Conservation (phyloP, 1,140 invertebrate genomes). For the Babylonia areolata region DNA sequence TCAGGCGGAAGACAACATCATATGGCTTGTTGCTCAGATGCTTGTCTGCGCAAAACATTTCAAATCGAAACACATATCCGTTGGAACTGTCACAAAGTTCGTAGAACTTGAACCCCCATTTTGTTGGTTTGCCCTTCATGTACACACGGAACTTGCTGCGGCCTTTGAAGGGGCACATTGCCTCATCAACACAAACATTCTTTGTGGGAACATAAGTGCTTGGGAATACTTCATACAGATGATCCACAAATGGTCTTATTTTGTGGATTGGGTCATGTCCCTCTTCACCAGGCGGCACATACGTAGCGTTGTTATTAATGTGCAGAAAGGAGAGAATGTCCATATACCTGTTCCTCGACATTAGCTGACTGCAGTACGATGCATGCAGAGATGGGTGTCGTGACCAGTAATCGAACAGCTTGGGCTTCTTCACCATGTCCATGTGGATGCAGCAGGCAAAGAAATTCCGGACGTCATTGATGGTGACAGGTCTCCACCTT, state of each 20-base stretch:
- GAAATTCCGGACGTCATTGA: conserved; percentile 24
- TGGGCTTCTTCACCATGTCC: conserved; percentile 15
- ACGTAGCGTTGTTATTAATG: conserved; percentile 13
- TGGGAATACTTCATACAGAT: conserved; percentile 25
- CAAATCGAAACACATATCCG: conserved; percentile 26
- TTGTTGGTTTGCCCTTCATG: conserved; percentile 48
- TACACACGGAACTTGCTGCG: conserved; percentile 43
- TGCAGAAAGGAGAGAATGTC: conserved; percentile 24
- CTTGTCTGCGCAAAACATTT: conserved; percentile 28
- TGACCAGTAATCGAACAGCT: conserved; percentile 15
- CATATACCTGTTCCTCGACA: not conserved
- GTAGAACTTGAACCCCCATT: conserved; percentile 51
- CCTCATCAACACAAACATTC: conserved; percentile 48
- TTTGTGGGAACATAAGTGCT: conserved; percentile 18
- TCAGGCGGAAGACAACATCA: conserved; percentile 33
- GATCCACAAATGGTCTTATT: conserved; percentile 15
- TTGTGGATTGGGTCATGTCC: conserved; percentile 27
- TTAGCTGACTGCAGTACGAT: not conserved
- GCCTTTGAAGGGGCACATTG: conserved; percentile 45
- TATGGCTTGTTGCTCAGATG: conserved; percentile 24
- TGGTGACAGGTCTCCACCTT: no score
- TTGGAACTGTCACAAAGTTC: conserved; percentile 33
- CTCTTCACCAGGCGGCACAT: not conserved
- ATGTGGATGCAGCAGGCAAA: conserved; percentile 24
- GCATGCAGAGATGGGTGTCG: not conserved